Evolutionary conservation across 2,888 invertebrate species (phyloP).

Genomic region (Orthosia gracilis): DNA sequence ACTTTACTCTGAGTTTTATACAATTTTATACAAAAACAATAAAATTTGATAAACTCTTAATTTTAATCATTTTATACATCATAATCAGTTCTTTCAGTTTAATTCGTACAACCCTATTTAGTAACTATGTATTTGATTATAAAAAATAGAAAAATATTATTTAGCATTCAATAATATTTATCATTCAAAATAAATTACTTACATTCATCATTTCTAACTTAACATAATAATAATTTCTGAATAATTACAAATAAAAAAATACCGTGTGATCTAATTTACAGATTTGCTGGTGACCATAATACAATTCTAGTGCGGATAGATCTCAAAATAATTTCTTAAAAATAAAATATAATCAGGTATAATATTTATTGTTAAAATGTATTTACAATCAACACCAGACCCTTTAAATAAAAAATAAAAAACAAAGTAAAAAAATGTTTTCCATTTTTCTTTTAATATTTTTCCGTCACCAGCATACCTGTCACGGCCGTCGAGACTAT

Average conservation of each 20-base stretch:
- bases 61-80: constrained; percentile 64
- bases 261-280: constrained; percentile 11
- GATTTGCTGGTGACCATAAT: constrained; percentile 24
- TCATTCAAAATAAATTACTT: constrained; percentile 75
- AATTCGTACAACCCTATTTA: constrained; percentile 65
- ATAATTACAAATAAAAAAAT: constrained; percentile 26
- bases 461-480: constrained; percentile 18
- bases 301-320: constrained; percentile 18
- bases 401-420: constrained; percentile 13
- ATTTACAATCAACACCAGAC: constrained; percentile 39
- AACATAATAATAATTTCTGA: constrained; percentile 30
- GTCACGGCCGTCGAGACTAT: constrained; percentile 37
- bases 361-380: constrained; percentile 9
- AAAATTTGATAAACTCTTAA: constrained; percentile 67
- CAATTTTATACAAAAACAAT: constrained; percentile 69
- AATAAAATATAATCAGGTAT: constrained; percentile 43
- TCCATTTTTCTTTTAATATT: constrained; percentile 5
- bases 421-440: background rate
- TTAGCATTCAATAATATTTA: constrained; percentile 42
- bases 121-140: constrained; percentile 57
- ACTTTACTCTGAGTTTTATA: constrained; percentile 58
- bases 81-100: constrained; percentile 80
- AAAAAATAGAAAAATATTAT: constrained; percentile 54
- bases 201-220: constrained; percentile 68
- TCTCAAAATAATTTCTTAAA: constrained; percentile 39